Conservation (phyloP, 2,888 invertebrate genomes). For the Allacma fusca region DNA sequence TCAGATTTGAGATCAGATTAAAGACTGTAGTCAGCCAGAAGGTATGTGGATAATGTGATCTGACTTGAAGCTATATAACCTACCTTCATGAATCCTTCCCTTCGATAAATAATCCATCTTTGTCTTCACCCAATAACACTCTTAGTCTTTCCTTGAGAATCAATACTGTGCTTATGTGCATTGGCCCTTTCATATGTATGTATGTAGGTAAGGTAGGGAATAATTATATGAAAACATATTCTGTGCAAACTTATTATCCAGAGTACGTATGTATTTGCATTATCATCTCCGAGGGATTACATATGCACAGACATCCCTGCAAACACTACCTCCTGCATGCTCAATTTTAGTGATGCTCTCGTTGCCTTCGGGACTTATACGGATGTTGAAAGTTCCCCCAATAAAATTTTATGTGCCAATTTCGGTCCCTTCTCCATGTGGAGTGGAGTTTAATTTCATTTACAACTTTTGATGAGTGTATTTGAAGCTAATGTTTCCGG, state of each 20-base stretch:
- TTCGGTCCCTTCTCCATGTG: not conserved
- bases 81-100: not conserved
- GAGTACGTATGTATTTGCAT: too few relatives aligned
- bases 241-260: too few relatives aligned
- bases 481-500: not conserved
- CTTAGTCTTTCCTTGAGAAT: not conserved
- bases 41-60: slow-evolving; percentile 34
- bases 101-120: not conserved
- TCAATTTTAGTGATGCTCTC: too few relatives aligned
- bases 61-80: slow-evolving; percentile 1
- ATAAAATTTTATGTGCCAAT: slow-evolving; percentile 23
- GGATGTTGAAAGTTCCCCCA: not conserved
- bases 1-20: slow-evolving; percentile 39
- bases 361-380: too few relatives aligned
- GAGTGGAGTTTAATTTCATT: not conserved
- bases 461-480: not conserved
- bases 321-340: too few relatives aligned
- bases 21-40: slow-evolving; percentile 36
- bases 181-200: not conserved
- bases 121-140: slow-evolving; percentile 1
- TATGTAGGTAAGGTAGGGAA: too few relatives aligned
- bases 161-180: not conserved
- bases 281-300: too few relatives aligned
- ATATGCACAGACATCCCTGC: too few relatives aligned
- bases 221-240: too few relatives aligned